Evolutionary conservation across 2,888 invertebrate species (phyloP).

Genomic region (Drosophila mercatorum): DNA sequence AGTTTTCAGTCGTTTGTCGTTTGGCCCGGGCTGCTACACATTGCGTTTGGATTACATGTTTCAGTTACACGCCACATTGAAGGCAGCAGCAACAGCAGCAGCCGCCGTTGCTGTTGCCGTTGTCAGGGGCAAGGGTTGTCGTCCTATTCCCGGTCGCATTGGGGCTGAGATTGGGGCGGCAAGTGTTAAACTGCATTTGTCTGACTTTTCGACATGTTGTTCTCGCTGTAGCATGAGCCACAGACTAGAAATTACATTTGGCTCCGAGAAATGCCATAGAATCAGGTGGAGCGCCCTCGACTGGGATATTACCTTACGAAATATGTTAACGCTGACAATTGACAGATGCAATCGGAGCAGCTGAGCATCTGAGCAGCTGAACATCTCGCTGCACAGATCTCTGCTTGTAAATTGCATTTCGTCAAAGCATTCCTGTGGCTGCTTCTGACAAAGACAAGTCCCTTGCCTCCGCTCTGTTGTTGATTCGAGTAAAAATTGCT

Average conservation of each 20-base stretch:
- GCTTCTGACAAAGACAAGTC: slow-evolving; percentile 57
- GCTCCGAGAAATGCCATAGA: slow-evolving; percentile 60
- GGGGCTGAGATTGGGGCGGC: slow-evolving; percentile 16
- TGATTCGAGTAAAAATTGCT: slow-evolving; percentile 48
- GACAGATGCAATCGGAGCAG: slow-evolving; percentile 76
- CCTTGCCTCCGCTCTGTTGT: not conserved
- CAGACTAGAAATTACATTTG: slow-evolving; percentile 66
- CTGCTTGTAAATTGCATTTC: slow-evolving; percentile 73
- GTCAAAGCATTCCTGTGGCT: slow-evolving; percentile 76
- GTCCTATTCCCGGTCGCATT: not conserved
- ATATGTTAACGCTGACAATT: slow-evolving; percentile 74
- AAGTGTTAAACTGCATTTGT: slow-evolving; percentile 79
- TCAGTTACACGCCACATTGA: slow-evolving; percentile 72
- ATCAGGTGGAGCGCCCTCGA: slow-evolving; percentile 66
- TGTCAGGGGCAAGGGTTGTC: slow-evolving; percentile 17
- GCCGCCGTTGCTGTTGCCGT: slow-evolving; percentile 13
- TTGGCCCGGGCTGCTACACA: slow-evolving; percentile 40
- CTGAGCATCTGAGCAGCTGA: slow-evolving; percentile 33
- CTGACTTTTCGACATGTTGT: slow-evolving; percentile 59
- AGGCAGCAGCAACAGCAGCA: not conserved
- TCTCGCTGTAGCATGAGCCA: not conserved
- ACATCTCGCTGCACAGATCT: slow-evolving; percentile 18
- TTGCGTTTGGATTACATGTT: slow-evolving; percentile 72
- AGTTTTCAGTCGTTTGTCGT: slow-evolving; percentile 34
- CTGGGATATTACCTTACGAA: slow-evolving; percentile 60